phyloP scores from a whole-genome alignment of 2,888 invertebrate genomes.

The Calliphora vomitoria region DNA sequence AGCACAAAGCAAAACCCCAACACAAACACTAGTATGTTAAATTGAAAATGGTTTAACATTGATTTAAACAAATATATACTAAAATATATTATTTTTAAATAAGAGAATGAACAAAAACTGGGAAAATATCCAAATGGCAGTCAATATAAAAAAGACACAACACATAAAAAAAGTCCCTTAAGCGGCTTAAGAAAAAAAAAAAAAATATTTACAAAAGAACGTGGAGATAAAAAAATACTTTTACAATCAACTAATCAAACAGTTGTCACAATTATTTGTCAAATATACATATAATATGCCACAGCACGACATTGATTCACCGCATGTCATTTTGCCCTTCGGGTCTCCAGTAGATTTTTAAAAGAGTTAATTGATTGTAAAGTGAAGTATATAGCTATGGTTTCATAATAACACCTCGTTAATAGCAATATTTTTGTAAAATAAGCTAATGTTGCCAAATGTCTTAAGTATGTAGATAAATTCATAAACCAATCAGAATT shows the following conservation, averaged over 20 bases:
- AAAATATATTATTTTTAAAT: not conserved
- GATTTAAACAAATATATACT: slow-evolving; percentile 44
- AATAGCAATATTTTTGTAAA: too few relatives aligned
- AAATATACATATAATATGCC: not conserved
- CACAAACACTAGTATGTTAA: slow-evolving; percentile 11
- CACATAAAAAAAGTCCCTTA: slow-evolving; percentile 16
- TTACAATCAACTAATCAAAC: slow-evolving; percentile 40
- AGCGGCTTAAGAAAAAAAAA: slow-evolving; percentile 18
- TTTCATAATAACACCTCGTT: too few relatives aligned
- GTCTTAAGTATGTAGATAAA: too few relatives aligned
- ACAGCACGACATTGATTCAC: not conserved
- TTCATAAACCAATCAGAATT: too few relatives aligned
- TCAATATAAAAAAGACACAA: slow-evolving; percentile 1
- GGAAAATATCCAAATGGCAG: not conserved
- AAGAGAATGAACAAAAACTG: slow-evolving; percentile 8
- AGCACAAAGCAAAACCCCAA: not conserved
- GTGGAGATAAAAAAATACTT: not conserved
- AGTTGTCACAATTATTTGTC: slow-evolving; percentile 49
- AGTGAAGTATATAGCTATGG: too few relatives aligned
- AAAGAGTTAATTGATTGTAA: not conserved
- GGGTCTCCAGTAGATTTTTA: not conserved
- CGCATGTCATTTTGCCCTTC: not conserved
- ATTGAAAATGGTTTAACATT: slow-evolving; percentile 44
- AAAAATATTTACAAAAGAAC: not conserved
- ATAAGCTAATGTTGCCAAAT: too few relatives aligned